These are phyloP conservation scores for Oceanodroma leucorhoa DNA, from an alignment of 2,797 vertebrate genomes.

Conservation along the genomic window DNA sequence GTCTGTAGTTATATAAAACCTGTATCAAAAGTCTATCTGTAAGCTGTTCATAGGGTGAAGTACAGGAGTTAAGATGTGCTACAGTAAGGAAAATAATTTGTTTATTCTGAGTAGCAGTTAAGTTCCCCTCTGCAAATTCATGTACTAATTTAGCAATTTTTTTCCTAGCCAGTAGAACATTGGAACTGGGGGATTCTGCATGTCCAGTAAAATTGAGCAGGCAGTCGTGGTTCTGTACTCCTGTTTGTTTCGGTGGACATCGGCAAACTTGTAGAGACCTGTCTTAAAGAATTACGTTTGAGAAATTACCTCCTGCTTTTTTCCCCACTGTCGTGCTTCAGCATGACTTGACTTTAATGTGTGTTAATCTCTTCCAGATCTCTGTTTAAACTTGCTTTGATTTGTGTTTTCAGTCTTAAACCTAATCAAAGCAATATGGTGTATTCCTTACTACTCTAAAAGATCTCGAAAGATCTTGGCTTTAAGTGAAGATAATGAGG, in stretches of 20 bases:
- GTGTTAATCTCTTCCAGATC: conserved; percentile 28
- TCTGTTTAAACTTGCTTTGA: conserved; percentile 47
- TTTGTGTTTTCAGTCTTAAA: conserved; percentile 14
- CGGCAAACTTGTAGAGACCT: neutral
- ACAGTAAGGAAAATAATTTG: neutral
- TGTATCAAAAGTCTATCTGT: neutral
- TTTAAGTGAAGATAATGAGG: neutral
- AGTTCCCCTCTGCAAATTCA: neutral
- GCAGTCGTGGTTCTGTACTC: neutral
- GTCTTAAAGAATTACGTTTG: neutral
- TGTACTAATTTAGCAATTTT: neutral
- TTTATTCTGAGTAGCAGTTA: neutral
- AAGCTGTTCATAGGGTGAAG: neutral
- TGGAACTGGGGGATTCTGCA: neutral
- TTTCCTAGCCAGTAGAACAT: neutral
- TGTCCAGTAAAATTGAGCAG: neutral
- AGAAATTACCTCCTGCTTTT: conserved; percentile 3
- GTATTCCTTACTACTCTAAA: neutral
- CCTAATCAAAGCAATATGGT: conserved; percentile 30
- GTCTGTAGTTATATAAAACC: neutral
- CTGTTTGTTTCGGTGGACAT: neutral
- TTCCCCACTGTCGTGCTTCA: neutral
- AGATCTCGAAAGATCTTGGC: neutral
- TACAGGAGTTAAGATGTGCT: neutral
- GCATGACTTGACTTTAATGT: neutral